These are phyloP conservation scores for Pelagia noctiluca DNA, from an alignment of 30 jellyfish, hydroid and myxozoan species.

Conservation along the genomic window DNA sequence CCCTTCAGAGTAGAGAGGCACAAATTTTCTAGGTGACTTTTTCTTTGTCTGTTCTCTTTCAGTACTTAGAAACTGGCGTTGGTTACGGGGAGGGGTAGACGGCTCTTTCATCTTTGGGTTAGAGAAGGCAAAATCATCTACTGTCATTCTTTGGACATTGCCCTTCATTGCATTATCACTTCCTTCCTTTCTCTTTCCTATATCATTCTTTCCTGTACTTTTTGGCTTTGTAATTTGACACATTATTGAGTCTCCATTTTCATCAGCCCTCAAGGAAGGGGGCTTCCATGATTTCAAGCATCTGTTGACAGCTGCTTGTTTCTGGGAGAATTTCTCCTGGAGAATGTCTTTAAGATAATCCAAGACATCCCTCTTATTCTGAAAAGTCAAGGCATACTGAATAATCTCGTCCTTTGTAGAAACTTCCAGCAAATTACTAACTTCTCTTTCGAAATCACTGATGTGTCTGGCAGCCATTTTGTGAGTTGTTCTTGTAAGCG, in stretches of 20 bases:
- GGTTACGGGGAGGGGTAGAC: not conserved
- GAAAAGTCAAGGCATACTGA: conserved; percentile 60
- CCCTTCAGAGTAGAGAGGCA: conserved; percentile 93
- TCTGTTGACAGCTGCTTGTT: conserved; percentile 8
- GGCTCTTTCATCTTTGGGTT: not conserved
- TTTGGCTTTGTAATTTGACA: not conserved
- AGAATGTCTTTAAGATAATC: conserved; percentile 38
- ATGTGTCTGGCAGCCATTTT: conserved; percentile 50
- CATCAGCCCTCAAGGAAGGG: too few relatives aligned
- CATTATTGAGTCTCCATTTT: too few relatives aligned
- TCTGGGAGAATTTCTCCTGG: conserved; percentile 8
- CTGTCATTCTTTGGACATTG: not conserved
- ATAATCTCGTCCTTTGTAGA: conserved; percentile 67
- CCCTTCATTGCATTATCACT: conserved; percentile 18
- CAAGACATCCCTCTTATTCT: conserved; percentile 66
- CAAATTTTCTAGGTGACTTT: conserved; percentile 72
- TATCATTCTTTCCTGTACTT: conserved; percentile 22
- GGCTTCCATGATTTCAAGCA: conserved; percentile 66
- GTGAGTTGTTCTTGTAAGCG: not conserved
- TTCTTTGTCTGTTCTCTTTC: conserved; percentile 25
- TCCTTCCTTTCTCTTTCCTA: conserved; percentile 3
- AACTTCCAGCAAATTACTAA: conserved; percentile 38
- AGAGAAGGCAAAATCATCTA: not conserved
- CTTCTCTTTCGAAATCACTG: conserved; percentile 17
- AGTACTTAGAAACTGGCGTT: not conserved